phyloP scores from a whole-genome alignment of 2,113 vertebrate species.

The Geococcyx californianus region DNA sequence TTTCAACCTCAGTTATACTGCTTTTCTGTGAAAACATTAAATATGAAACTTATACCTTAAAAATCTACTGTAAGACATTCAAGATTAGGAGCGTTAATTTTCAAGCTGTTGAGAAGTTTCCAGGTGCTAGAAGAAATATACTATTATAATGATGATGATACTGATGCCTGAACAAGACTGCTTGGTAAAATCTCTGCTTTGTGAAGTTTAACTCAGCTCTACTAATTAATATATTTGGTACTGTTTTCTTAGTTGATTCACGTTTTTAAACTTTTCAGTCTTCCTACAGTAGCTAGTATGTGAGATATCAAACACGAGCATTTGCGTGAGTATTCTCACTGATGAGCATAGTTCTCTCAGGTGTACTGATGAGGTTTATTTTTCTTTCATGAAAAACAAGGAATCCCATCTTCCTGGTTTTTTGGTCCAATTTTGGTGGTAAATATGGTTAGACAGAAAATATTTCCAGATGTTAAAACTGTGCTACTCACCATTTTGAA shows the following conservation, averaged over 20 bases:
- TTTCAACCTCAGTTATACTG: neutral
- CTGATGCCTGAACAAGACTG: neutral
- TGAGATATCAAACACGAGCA: neutral
- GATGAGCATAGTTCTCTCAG: neutral
- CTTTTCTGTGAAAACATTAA: neutral
- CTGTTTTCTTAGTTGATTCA: neutral
- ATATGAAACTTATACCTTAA: neutral
- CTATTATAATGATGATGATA: accelerated
- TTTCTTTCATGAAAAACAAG: neutral
- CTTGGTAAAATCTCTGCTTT: neutral
- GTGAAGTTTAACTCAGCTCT: neutral
- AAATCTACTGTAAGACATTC: neutral
- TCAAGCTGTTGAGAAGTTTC: neutral
- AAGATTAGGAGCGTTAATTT: neutral
- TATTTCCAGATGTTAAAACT: neutral
- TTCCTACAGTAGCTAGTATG: neutral
- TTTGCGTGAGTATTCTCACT: neutral
- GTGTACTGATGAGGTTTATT: neutral
- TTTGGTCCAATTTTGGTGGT: neutral
- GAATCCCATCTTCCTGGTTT: neutral
- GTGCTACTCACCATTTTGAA: neutral
- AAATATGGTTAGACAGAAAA: neutral
- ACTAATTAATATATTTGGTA: neutral
- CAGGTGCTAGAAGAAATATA: neutral
- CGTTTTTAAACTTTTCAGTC: neutral